Base-by-base conservation (phyloP, 2,797 vertebrate species). In the Mormyrus hasselquistii region DNA sequence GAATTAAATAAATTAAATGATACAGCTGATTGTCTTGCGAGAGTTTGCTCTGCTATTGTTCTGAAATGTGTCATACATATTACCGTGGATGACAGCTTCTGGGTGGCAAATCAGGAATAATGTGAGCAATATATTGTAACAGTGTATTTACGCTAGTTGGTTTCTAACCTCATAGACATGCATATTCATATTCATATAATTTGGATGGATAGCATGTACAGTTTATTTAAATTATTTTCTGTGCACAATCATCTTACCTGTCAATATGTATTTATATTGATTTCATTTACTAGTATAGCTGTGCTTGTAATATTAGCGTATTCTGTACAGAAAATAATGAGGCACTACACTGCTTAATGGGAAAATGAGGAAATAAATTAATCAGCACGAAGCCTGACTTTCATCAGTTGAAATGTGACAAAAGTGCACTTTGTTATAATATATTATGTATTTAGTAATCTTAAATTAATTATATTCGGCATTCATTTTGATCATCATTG, bases 401-500 rank as follows among this genome's bases (percentile, higher is more conserved):
- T 79, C 73, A 44, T 47, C 73, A 79, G 73, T 4, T 79, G 73
- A 79, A 79, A 79, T 79, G 41, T 79, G 73, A 44, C 73, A 79
- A 79, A 79, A 47, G 73, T 79, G 38, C 38, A 44, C 41, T 41
- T 47, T 47, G 73, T 79, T 79, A 47, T 41, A 79, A 79, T 29
- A 52, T 52, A 52, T 86, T 86, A 52, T 52, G 47, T 29, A 52
- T 86, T 86, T 53, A 55, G 83, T 29, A 86, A 14, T 86, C 25
- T 85, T 85, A 29, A 85, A 85, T 85, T 19, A 86, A 53, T 34
- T 86, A 53, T 55, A 57, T 84, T 12, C 82, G n/a, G 82, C 53
- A 9, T 87, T 59, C 25, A 87, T 59, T 87, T 57, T 87, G 25
- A 87, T 87, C 29, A 57, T 22, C 85, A 87, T 87, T 87, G 53